Conservation (phyloP, 2,888 invertebrate species). For the Ormyrus nitidulus region DNA sequence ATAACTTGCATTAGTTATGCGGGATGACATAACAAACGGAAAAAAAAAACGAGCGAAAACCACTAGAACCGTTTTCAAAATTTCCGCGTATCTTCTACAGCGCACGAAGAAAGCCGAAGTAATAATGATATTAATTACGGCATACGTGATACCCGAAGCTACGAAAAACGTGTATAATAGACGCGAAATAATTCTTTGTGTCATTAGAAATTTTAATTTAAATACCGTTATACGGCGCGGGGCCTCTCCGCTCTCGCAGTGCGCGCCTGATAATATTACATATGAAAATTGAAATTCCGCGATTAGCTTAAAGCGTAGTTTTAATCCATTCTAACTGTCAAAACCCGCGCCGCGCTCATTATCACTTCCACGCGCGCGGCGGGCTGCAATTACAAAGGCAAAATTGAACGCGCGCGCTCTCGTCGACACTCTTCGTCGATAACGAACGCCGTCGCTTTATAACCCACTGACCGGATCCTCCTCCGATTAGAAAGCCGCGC, state of each 20-base stretch:
- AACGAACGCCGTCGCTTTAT: constrained; percentile 54
- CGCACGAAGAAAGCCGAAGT: background rate
- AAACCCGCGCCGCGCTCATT: background rate
- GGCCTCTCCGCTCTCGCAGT: background rate
- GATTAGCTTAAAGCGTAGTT: constrained; percentile 8
- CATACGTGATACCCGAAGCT: background rate
- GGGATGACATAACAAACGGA: no score
- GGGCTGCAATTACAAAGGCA: no score
- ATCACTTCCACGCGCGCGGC: background rate
- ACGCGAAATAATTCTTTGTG: constrained; percentile 6
- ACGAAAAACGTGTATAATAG: constrained; percentile 3
- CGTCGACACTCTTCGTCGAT: background rate
- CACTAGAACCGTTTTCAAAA: no score
- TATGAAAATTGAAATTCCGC: constrained; percentile 32
- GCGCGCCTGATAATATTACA: background rate
- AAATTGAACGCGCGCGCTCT: background rate
- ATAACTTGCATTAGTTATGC: no score
- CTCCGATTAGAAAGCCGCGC: constrained; percentile 59
- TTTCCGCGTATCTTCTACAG: background rate
- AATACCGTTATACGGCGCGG: constrained; percentile 13
- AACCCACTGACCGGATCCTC: constrained; percentile 72
- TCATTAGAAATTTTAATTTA: constrained; percentile 42
- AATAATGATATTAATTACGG: background rate
- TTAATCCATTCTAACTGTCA: constrained; percentile 36
- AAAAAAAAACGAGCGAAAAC: no score